Evolutionary conservation across 2,113 vertebrate genomes (phyloP), one percentile per base, ranked within the genome.

Genomic region (Syngnathus scovelli): DNA sequence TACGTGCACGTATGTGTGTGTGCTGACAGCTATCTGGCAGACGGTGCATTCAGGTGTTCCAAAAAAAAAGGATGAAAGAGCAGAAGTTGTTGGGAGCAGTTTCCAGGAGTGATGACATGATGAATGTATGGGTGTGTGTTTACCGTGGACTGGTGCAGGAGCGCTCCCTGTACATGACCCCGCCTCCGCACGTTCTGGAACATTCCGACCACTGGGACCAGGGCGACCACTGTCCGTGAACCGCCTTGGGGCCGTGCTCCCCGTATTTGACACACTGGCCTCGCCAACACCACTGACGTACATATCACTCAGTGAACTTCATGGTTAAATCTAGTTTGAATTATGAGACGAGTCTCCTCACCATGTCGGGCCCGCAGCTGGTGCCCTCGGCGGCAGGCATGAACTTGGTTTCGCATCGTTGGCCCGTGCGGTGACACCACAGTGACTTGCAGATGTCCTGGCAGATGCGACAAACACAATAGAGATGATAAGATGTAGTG

Each of bases 401-500:
- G 81, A 98, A 98, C 92, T 99, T 99, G 59, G 97, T 99, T 84
- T 98, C 97, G 56, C 97, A 99, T 39, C 96, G 93, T 44, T 98
- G 96, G 6, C 96, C 95, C 58, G 89, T 86, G 80, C 92, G 93
- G 78, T 98, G 95, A 84, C 97, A 99, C 97, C 97, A 99, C 66
- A 99, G 91, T 0, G 96, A 97, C 82, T 98, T 98, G 83, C 97
- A 99, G 84, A 98, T 98, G 86, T 98, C 96, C 97, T 99, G 90
- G 62, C 23, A 87, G 86, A 68, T n/a, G n/a, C n/a, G n/a, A n/a
- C n/a, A n/a, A n/a, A n/a, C n/a, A n/a, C 7, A 60, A 56, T 19
- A 63, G 33, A 71, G 5, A 56, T 1, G 64, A 62, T 43, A 11
- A 71, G n/a, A 44, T 1, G 15, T 44, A 16, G 15, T 68, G 18